Evolutionary conservation across 2,888 invertebrate species (phyloP).

Genomic region (Perdita meconis): DNA sequence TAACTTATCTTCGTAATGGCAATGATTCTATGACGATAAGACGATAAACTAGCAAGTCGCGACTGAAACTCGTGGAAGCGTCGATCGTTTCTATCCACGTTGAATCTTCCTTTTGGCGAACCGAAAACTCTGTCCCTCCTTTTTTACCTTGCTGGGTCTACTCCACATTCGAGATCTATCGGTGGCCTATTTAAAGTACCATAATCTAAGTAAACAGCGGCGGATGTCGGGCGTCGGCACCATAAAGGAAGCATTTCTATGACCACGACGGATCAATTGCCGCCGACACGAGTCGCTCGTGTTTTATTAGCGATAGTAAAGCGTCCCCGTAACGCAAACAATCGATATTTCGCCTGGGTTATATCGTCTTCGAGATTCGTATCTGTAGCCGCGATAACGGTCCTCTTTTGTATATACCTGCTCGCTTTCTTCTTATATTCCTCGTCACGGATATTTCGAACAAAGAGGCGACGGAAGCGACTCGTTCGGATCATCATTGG

Average conservation of each 20-base stretch:
- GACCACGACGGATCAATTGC: conserved; percentile 75
- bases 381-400: conserved; percentile 72
- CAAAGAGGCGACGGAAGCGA: conserved; percentile 48
- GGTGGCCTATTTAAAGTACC: conserved; percentile 51
- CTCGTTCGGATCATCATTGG: conserved; percentile 15
- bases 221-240: conserved; percentile 38
- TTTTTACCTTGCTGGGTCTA: background rate
- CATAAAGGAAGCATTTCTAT: conserved; percentile 61
- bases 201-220: conserved; percentile 42
- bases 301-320: conserved; percentile 80
- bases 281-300: conserved; percentile 73
- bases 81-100: background rate
- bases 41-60: conserved; percentile 20
- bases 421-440: conserved; percentile 37
- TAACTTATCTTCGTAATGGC: conserved; percentile 30
- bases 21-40: conserved; percentile 38
- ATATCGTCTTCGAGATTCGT: conserved; percentile 73
- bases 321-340: conserved; percentile 70
- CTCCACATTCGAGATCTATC: conserved; percentile 19
- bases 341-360: conserved; percentile 72
- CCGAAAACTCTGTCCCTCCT: background rate
- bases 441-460: conserved; percentile 33
- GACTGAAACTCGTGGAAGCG: background rate
- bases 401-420: conserved; percentile 63
- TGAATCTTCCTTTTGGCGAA: background rate